These are phyloP conservation scores for Pluvianellus socialis DNA, from an alignment of 2,113 vertebrate species.

Conservation along the genomic window DNA sequence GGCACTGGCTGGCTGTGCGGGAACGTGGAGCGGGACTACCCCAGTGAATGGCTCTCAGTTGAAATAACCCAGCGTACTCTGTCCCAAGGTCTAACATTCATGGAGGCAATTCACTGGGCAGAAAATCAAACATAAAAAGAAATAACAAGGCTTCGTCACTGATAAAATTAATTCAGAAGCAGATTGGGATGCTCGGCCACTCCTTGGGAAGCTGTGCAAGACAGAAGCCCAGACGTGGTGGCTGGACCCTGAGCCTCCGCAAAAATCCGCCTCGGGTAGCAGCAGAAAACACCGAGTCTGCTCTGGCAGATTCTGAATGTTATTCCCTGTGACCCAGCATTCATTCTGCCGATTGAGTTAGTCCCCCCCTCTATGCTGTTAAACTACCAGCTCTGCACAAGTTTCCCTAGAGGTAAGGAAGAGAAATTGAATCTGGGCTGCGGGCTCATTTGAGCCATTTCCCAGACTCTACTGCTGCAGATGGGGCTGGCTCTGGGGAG, in stretches of 20 bases:
- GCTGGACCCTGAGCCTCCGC: neutral
- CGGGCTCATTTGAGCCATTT: neutral
- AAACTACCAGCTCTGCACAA: neutral
- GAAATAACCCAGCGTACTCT: neutral
- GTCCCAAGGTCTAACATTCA: neutral
- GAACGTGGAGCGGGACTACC: neutral
- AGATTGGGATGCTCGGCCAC: neutral
- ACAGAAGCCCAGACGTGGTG: neutral
- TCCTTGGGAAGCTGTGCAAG: neutral
- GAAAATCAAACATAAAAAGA: neutral
- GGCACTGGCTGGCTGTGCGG: neutral
- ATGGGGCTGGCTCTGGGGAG: constrained; percentile 19
- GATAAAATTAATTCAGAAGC: neutral
- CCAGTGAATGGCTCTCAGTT: neutral
- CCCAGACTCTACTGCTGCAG: constrained; percentile 24
- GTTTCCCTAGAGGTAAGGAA: constrained; percentile 30
- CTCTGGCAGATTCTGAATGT: neutral
- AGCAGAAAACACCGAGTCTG: neutral
- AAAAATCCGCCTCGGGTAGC: neutral
- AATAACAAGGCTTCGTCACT: neutral
- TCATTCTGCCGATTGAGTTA: neutral
- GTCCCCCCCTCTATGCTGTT: neutral
- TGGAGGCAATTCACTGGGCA: neutral
- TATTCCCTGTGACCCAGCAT: neutral
- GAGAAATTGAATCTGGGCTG: neutral